Conservation (phyloP, 2,797 vertebrate genomes). For the Bovichtus diacanthus region DNA sequence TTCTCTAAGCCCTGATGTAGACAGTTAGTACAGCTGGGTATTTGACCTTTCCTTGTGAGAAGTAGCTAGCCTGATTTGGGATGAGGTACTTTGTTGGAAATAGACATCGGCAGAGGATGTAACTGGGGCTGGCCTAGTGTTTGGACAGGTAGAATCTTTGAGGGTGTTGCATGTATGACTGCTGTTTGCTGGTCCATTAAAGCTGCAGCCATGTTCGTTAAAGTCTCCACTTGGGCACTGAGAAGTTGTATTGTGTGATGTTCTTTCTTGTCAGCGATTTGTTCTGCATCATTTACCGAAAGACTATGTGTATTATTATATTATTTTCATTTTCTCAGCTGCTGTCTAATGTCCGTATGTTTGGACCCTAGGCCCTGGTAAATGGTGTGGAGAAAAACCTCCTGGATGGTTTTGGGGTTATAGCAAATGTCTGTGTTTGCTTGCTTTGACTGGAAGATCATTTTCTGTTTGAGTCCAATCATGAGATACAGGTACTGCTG, state of each 20-base stretch:
- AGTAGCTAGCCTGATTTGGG: background rate
- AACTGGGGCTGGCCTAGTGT: too few species aligned
- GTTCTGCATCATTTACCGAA: too few species aligned
- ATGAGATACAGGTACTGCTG: too few species aligned
- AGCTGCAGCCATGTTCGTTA: constrained; percentile 33
- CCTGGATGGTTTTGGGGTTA: background rate
- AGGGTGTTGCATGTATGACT: background rate
- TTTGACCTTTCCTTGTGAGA: background rate
- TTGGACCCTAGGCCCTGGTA: background rate
- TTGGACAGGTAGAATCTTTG: too few species aligned
- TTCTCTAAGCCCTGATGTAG: background rate
- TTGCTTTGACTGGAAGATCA: too few species aligned
- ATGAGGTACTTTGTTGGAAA: too few species aligned
- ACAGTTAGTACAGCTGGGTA: constrained; percentile 8
- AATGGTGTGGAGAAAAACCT: background rate
- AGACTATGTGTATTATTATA: too few species aligned
- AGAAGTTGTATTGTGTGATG: constrained; percentile 23
- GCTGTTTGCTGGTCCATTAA: constrained; percentile 26
- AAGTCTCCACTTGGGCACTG: constrained; percentile 12
- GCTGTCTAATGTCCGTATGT: background rate
- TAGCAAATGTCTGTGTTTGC: background rate
- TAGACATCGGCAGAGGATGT: too few species aligned
- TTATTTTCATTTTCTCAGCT: background rate
- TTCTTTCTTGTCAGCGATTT: too few species aligned
- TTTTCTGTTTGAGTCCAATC: too few species aligned